Conservation (phyloP, 2,888 invertebrate species). For the Rhyacophila evoluta region DNA sequence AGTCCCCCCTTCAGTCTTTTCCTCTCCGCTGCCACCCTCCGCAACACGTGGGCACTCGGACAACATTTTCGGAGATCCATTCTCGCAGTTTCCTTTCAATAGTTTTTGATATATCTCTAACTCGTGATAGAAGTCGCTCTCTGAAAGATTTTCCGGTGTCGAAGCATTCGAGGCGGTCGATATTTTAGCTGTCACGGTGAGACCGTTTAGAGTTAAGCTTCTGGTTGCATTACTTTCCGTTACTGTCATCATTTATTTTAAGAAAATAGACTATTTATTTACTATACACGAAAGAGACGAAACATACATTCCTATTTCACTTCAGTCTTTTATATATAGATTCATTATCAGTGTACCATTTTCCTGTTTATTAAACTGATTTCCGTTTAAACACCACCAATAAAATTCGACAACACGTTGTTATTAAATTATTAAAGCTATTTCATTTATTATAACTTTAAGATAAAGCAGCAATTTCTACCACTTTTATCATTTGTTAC, state of each 20-base stretch:
- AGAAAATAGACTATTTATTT: too few species aligned
- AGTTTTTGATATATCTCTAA: conserved; percentile 65
- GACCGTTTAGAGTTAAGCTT: conserved; percentile 66
- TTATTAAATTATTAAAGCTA: too few species aligned
- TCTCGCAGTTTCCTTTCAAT: conserved; percentile 56
- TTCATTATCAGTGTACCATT: too few species aligned
- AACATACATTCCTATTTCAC: too few species aligned
- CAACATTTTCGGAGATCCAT: conserved; percentile 50
- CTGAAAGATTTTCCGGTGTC: conserved; percentile 55
- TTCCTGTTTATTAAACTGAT: too few species aligned
- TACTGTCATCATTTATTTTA: conserved; percentile 53
- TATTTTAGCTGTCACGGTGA: conserved; percentile 64
- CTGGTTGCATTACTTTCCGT: conserved; percentile 57
- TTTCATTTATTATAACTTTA: too few species aligned
- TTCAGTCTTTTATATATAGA: too few species aligned
- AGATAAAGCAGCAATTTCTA: too few species aligned
- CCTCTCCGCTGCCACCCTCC: conserved; percentile 33
- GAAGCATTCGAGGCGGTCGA: conserved; percentile 57
- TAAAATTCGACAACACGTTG: too few species aligned
- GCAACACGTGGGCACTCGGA: conserved; percentile 49
- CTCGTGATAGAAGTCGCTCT: conserved; percentile 66
- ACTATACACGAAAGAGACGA: too few species aligned
- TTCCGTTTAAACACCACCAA: too few species aligned
- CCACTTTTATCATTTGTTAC: too few species aligned
- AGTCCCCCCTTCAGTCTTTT: background rate